A percentile compares a stretch with the other conserved stretches of the same genome.
These are phyloP conservation scores for Watsonalla cultraria DNA, from an alignment of 2,888 invertebrate species.

Conservation along the genomic window DNA sequence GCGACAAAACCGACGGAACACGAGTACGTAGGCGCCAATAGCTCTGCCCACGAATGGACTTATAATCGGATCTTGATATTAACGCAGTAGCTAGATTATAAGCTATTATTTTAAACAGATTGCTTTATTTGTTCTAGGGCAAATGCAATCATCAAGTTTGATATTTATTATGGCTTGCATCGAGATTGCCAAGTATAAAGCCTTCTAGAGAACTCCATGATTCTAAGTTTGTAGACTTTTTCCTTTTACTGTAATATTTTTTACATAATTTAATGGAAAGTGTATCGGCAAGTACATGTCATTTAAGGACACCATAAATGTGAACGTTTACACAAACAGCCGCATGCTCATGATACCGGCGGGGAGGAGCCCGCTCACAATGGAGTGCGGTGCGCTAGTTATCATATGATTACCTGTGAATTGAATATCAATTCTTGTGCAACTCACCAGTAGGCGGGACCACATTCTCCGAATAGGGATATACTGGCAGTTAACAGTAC, in stretches of 20 bases:
- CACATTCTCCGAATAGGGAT: slow-evolving; percentile 52
- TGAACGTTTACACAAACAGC: too few species aligned
- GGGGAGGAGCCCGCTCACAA: slow-evolving; percentile 1
- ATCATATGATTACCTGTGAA: slow-evolving; percentile 39
- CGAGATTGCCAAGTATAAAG: neutral
- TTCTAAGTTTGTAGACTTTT: too few species aligned
- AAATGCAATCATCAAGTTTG: too few species aligned
- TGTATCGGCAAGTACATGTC: too few species aligned
- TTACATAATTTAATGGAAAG: too few species aligned
- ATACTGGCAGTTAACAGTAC: slow-evolving; percentile 27
- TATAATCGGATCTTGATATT: slow-evolving; percentile 37
- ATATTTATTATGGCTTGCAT: too few species aligned
- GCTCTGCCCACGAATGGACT: slow-evolving; percentile 41
- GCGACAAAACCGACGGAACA: slow-evolving; percentile 39
- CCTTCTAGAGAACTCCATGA: too few species aligned
- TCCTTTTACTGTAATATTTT: too few species aligned
- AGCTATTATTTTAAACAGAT: slow-evolving; percentile 11
- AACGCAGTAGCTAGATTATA: slow-evolving; percentile 28
- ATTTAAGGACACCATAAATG: too few species aligned
- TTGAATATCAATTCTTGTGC: slow-evolving; percentile 48
- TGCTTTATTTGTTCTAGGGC: slow-evolving; percentile 6
- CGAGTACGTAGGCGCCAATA: slow-evolving; percentile 53
- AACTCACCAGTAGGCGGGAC: slow-evolving; percentile 50
- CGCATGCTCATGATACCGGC: too few species aligned
- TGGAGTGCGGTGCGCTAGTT: slow-evolving; percentile 24